Conservation (phyloP, 2,113 vertebrate genomes). For the Carettochelys insculpta region DNA sequence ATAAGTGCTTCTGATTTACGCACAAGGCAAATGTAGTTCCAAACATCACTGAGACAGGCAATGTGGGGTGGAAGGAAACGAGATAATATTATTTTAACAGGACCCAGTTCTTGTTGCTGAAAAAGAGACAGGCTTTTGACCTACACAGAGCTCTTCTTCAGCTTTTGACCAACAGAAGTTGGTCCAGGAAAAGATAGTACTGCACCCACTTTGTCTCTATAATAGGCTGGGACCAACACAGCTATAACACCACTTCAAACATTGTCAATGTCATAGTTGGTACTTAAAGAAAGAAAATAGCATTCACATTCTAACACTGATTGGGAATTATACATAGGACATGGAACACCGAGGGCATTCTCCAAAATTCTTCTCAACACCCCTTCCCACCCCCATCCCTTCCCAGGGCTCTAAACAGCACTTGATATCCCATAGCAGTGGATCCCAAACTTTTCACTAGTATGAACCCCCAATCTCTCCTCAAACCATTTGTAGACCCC, state of each 20-base stretch:
- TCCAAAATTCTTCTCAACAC: not conserved
- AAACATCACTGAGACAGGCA: not conserved
- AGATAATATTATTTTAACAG: not conserved
- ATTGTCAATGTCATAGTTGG: not conserved
- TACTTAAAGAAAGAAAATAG: constrained; percentile 3
- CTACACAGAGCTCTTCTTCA: not conserved
- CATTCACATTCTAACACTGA: not conserved
- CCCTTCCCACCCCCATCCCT: not conserved
- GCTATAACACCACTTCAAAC: not conserved
- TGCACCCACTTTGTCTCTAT: not conserved
- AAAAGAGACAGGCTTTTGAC: not conserved
- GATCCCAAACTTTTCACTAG: no score
- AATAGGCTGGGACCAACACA: not conserved
- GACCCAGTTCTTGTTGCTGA: not conserved
- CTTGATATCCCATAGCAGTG: no score
- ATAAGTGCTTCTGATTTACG: constrained; percentile 10
- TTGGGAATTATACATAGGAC: not conserved
- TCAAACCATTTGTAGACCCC: no score
- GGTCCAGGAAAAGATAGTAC: not conserved
- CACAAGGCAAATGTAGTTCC: not conserved
- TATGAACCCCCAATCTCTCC: no score
- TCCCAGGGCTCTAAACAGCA: not conserved
- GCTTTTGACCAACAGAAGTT: not conserved
- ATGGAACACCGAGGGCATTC: not conserved
- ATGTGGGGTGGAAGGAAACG: not conserved